A percentile compares a stretch with the other conserved stretches of the same genome.
These are phyloP conservation scores for Euthynnus affinis DNA, from an alignment of 2,797 vertebrate species.

Conservation along the genomic window DNA sequence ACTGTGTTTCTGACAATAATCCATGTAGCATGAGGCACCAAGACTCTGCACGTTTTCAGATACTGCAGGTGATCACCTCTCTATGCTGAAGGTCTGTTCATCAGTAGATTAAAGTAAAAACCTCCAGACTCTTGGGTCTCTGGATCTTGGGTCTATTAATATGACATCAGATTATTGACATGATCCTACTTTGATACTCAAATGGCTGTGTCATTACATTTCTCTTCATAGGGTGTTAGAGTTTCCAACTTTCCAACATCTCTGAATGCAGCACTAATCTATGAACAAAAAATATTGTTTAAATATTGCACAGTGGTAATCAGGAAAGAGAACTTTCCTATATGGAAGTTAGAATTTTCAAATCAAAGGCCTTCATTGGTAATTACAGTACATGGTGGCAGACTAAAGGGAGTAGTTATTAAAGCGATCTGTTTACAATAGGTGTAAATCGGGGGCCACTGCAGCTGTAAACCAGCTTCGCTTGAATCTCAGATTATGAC, in stretches of 20 bases:
- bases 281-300: not conserved
- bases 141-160: too few relatives aligned
- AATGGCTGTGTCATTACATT: not conserved
- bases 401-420: slow-evolving; percentile 30
- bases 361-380: slow-evolving; percentile 22
- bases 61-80: not conserved
- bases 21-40: not conserved
- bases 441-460: slow-evolving; percentile 7
- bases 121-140: slow-evolving; percentile 2
- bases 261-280: slow-evolving; percentile 11
- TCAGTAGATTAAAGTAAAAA: not conserved
- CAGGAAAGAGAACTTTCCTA: not conserved
- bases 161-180: not conserved
- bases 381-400: slow-evolving; percentile 8
- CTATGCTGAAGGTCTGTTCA: not conserved
- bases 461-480: slow-evolving; percentile 10
- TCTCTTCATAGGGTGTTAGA: not conserved
- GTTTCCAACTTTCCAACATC: slow-evolving; percentile 2
- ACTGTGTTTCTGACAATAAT: not conserved
- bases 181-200: not conserved
- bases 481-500: slow-evolving; percentile 55
- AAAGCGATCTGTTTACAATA: slow-evolving; percentile 45
- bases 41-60: not conserved
- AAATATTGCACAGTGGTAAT: slow-evolving; percentile 11
- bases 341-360: slow-evolving; percentile 18